Conservation (phyloP, 2,888 invertebrate species). For the Beris chalybata region DNA sequence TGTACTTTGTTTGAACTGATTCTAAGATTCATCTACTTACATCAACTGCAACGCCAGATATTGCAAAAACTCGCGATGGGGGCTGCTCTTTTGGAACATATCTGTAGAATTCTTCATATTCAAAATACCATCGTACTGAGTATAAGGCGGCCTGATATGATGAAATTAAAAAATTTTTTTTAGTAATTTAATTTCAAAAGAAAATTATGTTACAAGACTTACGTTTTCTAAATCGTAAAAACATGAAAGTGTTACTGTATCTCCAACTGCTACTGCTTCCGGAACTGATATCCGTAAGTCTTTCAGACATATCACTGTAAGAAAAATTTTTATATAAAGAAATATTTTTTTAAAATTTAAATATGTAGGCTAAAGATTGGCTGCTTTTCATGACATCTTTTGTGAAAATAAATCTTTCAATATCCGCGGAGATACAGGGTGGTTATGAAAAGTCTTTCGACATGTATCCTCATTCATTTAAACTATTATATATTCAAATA, state of each 20-base stretch:
- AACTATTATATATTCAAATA: too few species aligned
- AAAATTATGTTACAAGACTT: conserved; percentile 15
- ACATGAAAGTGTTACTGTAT: conserved; percentile 43
- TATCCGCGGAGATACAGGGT: too few species aligned
- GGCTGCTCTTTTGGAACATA: conserved; percentile 59
- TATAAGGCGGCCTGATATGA: conserved; percentile 52
- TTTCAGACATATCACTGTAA: conserved; percentile 41
- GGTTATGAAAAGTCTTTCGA: too few species aligned
- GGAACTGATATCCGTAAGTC: conserved; percentile 42
- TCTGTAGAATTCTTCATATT: conserved; percentile 59
- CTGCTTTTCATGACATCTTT: too few species aligned
- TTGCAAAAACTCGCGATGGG: conserved; percentile 56
- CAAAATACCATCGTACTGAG: conserved; percentile 62
- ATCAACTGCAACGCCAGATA: conserved; percentile 58
- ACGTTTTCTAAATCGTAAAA: conserved; percentile 43
- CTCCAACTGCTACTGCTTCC: conserved; percentile 42
- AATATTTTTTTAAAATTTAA: too few species aligned
- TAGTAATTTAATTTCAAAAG: neutral
- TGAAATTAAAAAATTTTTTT: neutral
- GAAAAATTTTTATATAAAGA: neutral
- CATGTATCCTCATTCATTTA: too few species aligned
- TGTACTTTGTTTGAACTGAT: too few species aligned
- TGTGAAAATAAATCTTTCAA: too few species aligned
- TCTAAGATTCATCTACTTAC: conserved; percentile 51
- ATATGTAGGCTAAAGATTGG: too few species aligned